These are phyloP conservation scores for Cairina moschata DNA, from an alignment of 2,113 vertebrate species.

Conservation along the genomic window DNA sequence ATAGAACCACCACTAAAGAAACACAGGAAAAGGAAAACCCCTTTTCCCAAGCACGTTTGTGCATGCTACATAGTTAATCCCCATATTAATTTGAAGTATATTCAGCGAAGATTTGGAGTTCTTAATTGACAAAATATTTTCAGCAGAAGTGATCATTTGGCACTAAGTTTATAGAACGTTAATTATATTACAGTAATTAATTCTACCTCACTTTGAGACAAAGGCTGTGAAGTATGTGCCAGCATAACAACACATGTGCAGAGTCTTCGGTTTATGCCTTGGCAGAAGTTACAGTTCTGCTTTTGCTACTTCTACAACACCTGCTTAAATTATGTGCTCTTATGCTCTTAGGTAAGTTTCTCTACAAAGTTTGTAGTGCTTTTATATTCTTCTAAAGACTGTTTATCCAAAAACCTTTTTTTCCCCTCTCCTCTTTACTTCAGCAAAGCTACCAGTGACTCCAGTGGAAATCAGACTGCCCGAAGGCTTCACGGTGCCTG, in stretches of 20 bases:
- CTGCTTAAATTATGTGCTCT: neutral
- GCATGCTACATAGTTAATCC: neutral
- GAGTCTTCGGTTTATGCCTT: neutral
- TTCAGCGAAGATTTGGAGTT: neutral
- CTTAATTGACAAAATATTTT: neutral
- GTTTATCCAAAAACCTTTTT: neutral
- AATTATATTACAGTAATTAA: conserved; percentile 12
- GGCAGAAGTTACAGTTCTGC: neutral
- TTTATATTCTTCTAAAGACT: neutral
- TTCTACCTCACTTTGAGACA: neutral
- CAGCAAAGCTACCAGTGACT: neutral
- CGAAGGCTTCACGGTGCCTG: neutral
- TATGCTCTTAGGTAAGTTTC: neutral
- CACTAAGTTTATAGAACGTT: neutral
- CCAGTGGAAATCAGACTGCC: neutral
- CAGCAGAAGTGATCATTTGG: neutral
- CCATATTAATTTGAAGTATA: neutral
- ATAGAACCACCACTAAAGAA: neutral
- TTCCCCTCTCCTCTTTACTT: neutral
- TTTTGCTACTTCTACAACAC: neutral
- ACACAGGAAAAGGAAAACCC: neutral
- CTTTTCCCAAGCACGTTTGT: neutral
- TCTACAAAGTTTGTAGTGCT: neutral
- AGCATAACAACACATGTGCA: neutral
- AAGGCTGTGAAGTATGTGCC: neutral